Evolutionary conservation across 2,888 invertebrate species (phyloP), one percentile per base, ranked within the genome.

Genomic region (Oxyteleia sp.): DNA sequence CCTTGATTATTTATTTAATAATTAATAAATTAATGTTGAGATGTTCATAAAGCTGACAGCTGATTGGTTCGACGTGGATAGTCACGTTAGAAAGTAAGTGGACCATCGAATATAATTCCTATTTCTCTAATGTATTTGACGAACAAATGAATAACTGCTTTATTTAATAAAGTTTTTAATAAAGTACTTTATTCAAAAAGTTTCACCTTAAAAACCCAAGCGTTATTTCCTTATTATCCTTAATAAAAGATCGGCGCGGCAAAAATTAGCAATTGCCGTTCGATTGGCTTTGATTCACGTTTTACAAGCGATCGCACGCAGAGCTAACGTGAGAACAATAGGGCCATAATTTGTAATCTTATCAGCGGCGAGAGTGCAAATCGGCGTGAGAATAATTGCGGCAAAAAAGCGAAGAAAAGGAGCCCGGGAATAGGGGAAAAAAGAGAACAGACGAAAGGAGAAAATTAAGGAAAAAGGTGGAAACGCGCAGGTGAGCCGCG

Each of bases 271-370:
- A 41, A 15, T 15, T 41, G 41, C 3, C 47, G 26, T 51, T 55
- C 63, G 61, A 55, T 74, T 55, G 63, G 45, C 63, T 63, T 74
- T 55, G 53, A 74, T 74, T 74, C 51, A 53, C 63, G 55, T 20
- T 13, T 13, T 41, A 41, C 16, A 26, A 13, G 41, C 15, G 20
- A 5, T 16, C 66, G 66, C 47, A 29, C 15, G 43, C 29, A 26
- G 18, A 23, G 49, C 35, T 49, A 72, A 72, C 26, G 35, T 23
- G 55, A 63, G 63, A 74, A 74, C 32, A 74, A 63, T 63, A 23
- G 53, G 35, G 32, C 29, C 59, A 20, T 75, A 75, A 75, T 47
- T 55, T 63, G 64, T 45, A 66, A 66, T 64, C 55, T 75, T 64
- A 66, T 76, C 66, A 18, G 32, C 18, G 49, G 29, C 29, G 11